Percentiles rank a stretch among this genome's conserved stretches.
Evolutionary conservation across 1,140 invertebrate genomes (phyloP).

Genomic region (Drosophila neocordata): DNA sequence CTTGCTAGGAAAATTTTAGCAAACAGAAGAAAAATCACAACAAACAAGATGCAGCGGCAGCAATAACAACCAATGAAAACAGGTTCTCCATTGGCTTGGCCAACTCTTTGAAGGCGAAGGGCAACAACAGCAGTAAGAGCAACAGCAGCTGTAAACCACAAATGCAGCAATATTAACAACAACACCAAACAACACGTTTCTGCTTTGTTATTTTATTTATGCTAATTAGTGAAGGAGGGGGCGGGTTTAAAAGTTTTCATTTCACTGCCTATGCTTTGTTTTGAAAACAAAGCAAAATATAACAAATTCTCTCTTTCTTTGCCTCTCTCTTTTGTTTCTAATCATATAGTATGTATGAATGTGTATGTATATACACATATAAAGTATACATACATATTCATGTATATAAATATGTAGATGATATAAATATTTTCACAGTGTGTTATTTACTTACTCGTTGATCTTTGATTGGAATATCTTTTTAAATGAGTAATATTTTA

Average conservation of each 20-base stretch:
- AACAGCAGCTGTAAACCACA: conserved; percentile 45
- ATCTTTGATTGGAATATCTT: not conserved
- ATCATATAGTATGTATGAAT: not conserved
- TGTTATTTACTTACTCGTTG: not conserved
- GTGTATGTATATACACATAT: conserved; percentile 41
- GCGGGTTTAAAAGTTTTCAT: conserved; percentile 27
- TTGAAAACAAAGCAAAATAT: conserved; percentile 5
- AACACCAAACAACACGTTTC: conserved; percentile 59
- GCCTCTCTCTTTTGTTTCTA: not conserved
- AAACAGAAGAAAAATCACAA: conserved; percentile 67
- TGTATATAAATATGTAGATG: conserved; percentile 30
- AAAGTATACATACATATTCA: conserved; percentile 1
- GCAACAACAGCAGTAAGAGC: conserved; percentile 37
- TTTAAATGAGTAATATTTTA: not conserved
- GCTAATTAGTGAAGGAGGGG: conserved; percentile 53
- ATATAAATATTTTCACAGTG: not conserved
- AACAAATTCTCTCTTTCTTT: conserved; percentile 3
- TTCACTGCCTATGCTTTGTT: conserved; percentile 2
- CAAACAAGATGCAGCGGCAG: conserved; percentile 37
- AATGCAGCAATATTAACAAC: conserved; percentile 11
- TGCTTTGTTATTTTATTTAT: conserved; percentile 47
- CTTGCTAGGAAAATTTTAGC: conserved; percentile 52
- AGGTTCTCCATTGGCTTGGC: conserved; percentile 67
- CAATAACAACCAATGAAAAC: conserved; percentile 43
- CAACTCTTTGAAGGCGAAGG: conserved; percentile 78